phyloP scores from a whole-genome alignment of 30 jellyfish, hydroid and myxozoan genomes.

The Hydractinia symbiolongicarpus region DNA sequence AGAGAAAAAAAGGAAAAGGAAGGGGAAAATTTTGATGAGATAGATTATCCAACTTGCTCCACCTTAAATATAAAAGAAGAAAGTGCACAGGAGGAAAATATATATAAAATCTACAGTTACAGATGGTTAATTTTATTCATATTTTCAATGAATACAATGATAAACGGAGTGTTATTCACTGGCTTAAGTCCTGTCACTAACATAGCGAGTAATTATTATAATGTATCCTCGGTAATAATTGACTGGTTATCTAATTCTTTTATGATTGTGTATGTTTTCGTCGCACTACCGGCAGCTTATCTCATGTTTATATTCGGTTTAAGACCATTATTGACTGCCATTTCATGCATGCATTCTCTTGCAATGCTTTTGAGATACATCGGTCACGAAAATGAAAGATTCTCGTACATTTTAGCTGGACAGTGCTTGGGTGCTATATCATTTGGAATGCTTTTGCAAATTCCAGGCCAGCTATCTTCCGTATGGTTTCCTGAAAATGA shows the following conservation, averaged over 20 bases:
- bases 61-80: too few species aligned
- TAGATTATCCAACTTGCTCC: too few species aligned
- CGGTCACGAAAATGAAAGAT: conserved; percentile 44
- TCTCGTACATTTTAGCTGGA: conserved; percentile 34
- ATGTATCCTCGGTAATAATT: conserved; percentile 37
- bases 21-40: too few species aligned
- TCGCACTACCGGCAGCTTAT: conserved; percentile 54
- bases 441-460: conserved; percentile 38
- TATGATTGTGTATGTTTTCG: conserved; percentile 37
- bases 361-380: conserved; percentile 35
- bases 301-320: conserved; percentile 48
- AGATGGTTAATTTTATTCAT: conserved; percentile 63
- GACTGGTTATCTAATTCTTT: conserved; percentile 59
- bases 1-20: too few species aligned
- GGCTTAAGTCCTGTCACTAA: conserved; percentile 55
- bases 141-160: conserved; percentile 31
- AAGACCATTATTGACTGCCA: conserved; percentile 40
- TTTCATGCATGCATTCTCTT: conserved; percentile 46
- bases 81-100: background rate
- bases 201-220: conserved; percentile 45
- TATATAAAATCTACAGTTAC: conserved; percentile 15
- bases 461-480: conserved; percentile 65
- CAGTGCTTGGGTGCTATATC: conserved; percentile 51
- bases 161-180: conserved; percentile 49
- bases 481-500: conserved; percentile 70